phyloP scores from a whole-genome alignment of 2,888 invertebrate species.

The Platerodrilus igneus region DNA sequence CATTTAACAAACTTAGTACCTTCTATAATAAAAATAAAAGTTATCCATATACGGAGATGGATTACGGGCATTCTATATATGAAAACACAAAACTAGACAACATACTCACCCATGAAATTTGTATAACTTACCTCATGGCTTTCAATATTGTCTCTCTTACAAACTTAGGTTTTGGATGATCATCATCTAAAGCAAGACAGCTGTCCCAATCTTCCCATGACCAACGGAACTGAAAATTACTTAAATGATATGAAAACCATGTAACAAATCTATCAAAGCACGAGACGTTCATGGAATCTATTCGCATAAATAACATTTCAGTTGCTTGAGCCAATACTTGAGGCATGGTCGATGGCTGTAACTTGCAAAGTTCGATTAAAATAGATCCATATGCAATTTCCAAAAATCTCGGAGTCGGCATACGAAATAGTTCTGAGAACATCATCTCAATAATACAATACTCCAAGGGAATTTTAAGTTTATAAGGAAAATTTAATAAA shows the following conservation, averaged over 20 bases:
- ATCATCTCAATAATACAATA: conserved; percentile 98
- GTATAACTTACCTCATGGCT: conserved; percentile 73
- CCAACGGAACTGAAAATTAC: conserved; percentile 99
- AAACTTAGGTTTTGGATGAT: conserved; percentile 93
- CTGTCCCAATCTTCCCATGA: conserved; percentile 97
- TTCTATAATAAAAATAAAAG: too few relatives aligned
- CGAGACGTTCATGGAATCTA: conserved; percentile 95
- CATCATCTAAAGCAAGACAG: conserved; percentile 74
- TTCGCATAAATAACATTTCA: conserved; percentile 91
- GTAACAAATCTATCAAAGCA: conserved; percentile 94
- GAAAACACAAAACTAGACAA: too few relatives aligned
- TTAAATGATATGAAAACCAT: conserved; percentile 98
- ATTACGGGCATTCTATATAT: too few relatives aligned
- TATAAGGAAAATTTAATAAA: conserved; percentile 86
- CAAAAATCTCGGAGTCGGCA: conserved; percentile 83
- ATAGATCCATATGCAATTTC: conserved; percentile 94
- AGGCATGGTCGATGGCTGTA: conserved; percentile 95
- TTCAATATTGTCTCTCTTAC: conserved; percentile 87
- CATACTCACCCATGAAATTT: too few relatives aligned
- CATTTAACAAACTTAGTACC: too few relatives aligned
- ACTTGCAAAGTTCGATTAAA: conserved; percentile 93
- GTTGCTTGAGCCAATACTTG: conserved; percentile 97
- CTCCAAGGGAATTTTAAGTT: conserved; percentile 91
- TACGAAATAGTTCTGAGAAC: conserved; percentile 88
- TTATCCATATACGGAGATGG: too few relatives aligned